phyloP scores from a whole-genome alignment of 2,888 invertebrate genomes.

The Mactromeris polynyma region DNA sequence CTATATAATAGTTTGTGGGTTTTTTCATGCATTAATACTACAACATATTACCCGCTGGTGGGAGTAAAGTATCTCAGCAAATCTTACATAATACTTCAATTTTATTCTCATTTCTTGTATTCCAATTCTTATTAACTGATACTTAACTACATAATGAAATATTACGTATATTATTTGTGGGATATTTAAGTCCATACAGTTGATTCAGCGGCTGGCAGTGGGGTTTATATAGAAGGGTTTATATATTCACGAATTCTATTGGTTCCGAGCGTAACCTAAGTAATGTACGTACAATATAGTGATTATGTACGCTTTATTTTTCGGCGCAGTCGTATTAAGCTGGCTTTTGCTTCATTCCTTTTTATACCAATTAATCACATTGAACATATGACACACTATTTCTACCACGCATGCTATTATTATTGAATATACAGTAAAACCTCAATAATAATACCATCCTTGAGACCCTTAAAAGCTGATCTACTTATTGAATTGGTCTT shows the following conservation, averaged over 20 bases:
- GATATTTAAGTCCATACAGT: neutral
- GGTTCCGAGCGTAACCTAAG: neutral
- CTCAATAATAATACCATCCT: too few species aligned
- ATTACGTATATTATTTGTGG: neutral
- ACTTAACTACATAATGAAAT: conserved; percentile 16
- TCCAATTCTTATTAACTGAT: neutral
- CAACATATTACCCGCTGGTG: neutral
- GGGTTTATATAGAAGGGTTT: neutral
- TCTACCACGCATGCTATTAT: too few species aligned
- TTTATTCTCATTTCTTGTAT: conserved; percentile 10
- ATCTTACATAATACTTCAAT: conserved; percentile 22
- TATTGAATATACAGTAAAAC: too few species aligned
- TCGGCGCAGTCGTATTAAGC: too few species aligned
- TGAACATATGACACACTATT: too few species aligned
- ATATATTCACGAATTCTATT: neutral
- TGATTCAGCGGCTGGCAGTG: neutral
- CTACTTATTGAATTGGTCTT: too few species aligned
- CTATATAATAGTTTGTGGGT: too few species aligned
- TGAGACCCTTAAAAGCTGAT: too few species aligned
- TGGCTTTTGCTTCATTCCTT: too few species aligned
- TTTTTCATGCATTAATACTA: too few species aligned
- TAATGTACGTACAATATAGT: neutral
- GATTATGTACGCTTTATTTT: too few species aligned
- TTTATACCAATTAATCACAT: too few species aligned
- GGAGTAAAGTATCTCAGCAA: neutral